Evolutionary conservation across 2,797 vertebrate species (phyloP).

Genomic region (Pseudomugil gertrudae): DNA sequence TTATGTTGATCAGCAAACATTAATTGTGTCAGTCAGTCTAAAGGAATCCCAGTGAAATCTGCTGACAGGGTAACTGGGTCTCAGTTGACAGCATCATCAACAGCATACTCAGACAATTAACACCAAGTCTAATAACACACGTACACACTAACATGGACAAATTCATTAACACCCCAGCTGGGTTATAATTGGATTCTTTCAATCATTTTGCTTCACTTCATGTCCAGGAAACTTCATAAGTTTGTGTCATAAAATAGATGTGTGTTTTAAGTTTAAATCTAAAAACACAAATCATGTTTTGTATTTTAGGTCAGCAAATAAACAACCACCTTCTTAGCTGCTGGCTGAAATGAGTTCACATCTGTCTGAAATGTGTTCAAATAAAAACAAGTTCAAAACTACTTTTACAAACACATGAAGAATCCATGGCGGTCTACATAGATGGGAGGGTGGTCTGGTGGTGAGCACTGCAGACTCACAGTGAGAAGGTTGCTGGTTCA

Average conservation of each 20-base stretch:
- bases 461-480: no score
- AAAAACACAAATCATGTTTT: no score
- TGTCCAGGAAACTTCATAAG: neutral
- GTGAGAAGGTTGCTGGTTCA: no score
- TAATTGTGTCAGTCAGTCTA: constrained; percentile 29
- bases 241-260: constrained; percentile 7
- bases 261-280: constrained; percentile 10
- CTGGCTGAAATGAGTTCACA: no score
- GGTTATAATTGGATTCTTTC: neutral
- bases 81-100: constrained; percentile 39
- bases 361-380: no score
- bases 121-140: constrained; percentile 22
- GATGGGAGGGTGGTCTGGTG: no score
- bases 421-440: no score
- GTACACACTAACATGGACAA: neutral
- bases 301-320: no score
- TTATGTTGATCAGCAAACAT: constrained; percentile 14
- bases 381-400: no score
- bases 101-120: constrained; percentile 55
- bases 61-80: constrained; percentile 28
- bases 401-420: no score
- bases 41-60: constrained; percentile 39
- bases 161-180: constrained; percentile 9
- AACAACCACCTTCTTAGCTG: no score
- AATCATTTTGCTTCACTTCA: neutral